Percentiles rank a stretch among this genome's conserved stretches.
phyloP scores from a whole-genome alignment of 1,140 invertebrate genomes.

The Conopomorpha cramerella region DNA sequence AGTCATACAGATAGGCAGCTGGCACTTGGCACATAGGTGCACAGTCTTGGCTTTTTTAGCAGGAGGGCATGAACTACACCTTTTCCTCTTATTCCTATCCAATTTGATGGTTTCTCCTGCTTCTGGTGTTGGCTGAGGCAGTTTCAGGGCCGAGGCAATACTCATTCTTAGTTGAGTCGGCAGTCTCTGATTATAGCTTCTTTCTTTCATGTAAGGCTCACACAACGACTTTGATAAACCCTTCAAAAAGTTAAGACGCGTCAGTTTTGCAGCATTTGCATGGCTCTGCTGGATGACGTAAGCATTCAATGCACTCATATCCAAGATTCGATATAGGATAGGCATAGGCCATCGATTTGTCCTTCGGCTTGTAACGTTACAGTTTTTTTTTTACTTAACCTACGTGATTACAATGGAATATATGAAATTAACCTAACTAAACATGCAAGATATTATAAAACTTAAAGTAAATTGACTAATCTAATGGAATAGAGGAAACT shows the following conservation, averaged over 20 bases:
- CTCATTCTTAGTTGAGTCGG: neutral
- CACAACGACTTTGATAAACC: neutral
- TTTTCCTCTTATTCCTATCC: neutral
- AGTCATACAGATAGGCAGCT: neutral
- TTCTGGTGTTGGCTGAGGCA: neutral
- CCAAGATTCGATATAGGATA: neutral
- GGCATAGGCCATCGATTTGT: neutral
- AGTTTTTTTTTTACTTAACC: no score
- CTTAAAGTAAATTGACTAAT: no score
- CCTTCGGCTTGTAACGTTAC: no score
- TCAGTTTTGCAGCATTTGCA: neutral
- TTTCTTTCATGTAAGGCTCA: neutral
- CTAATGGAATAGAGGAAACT: no score
- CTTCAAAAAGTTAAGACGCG: neutral
- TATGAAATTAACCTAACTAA: no score
- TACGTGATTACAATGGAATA: no score
- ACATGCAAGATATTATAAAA: no score
- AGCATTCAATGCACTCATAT: neutral
- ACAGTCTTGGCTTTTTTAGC: neutral
- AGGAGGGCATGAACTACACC: neutral
- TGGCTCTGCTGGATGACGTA: neutral
- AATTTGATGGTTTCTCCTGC: neutral
- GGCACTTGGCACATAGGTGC: neutral
- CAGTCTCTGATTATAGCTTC: neutral
- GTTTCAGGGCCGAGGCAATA: neutral